Base-by-base conservation (phyloP, 1,140 invertebrate genomes). In the Macrobrachium nipponense region DNA sequence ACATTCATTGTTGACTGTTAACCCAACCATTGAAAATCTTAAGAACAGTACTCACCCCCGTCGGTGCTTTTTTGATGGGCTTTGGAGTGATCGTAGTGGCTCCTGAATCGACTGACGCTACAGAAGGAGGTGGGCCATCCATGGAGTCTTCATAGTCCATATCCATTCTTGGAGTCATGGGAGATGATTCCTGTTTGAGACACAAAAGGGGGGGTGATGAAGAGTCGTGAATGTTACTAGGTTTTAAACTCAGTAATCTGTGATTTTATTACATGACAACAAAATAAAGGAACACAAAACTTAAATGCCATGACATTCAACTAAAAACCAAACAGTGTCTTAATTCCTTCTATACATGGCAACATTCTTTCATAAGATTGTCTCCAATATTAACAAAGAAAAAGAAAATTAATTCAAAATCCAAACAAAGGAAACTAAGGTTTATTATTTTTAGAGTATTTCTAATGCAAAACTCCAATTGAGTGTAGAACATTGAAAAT, bases 41-140 rank as follows among this genome's bases (percentile, higher is more conserved):
- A 51, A 51, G 61, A 23, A 51, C 17, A n/a, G 68, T n/a, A 89
- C 82, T 72, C 80, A 87, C 80, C 89, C 89, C 87, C 87, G 86
- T 83, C 61, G 86, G 84, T 60, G 89, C 82, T 87, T 86, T 89
- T 82, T 80, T 89, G 82, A 51, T 75, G 59, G 64, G 82, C 86
- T 92, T 87, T 83, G 90, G 73, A 89, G 90, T 87, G 91, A 91
- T 60, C 78, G 80, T 64, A 59, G 91, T 91, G 12, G 92, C 91
- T 60, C 93, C 91, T 80, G 95, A 95, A 64, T 89, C 89, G 86
- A 93, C 92, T 44, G 95, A 95, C 89, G 94, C 94, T 27, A 95
- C 93, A 62, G 95, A 95, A 58, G 94, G 95, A 89, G 94, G 95
- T 88, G 93, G 94, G 78, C 94, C 94, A 90, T 95, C 94, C 90